phyloP scores from a whole-genome alignment of 2,113 vertebrate species.

The Peromyscus polionotus region DNA sequence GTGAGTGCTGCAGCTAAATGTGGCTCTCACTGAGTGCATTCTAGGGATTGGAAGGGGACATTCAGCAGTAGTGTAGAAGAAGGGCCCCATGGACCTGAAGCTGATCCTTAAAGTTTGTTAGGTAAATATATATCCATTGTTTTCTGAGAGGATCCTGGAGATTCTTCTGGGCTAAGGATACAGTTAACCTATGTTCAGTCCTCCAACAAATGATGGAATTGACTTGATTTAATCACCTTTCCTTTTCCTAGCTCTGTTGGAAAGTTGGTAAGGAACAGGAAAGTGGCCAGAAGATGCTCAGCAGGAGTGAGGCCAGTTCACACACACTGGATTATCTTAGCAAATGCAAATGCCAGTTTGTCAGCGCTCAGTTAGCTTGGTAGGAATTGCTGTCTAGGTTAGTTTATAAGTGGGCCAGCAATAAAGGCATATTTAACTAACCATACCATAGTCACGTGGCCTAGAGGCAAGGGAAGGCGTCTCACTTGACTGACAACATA shows the following conservation, averaged over 20 bases:
- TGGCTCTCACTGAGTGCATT: constrained; percentile 38
- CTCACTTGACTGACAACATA: not conserved
- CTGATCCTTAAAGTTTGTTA: constrained; percentile 31
- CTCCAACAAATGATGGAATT: constrained; percentile 53
- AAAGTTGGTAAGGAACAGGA: constrained; percentile 66
- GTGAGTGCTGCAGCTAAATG: constrained; percentile 18
- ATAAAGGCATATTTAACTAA: constrained; percentile 62
- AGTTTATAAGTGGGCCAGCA: constrained; percentile 4
- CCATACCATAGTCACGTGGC: constrained; percentile 27
- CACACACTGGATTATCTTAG: constrained; percentile 55
- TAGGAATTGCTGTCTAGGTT: constrained; percentile 9
- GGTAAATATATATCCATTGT: constrained; percentile 19
- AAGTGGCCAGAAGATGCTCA: constrained; percentile 61
- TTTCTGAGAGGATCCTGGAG: constrained; percentile 43
- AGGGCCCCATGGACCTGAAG: not conserved
- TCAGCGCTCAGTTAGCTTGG: constrained; percentile 43
- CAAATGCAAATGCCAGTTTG: not conserved
- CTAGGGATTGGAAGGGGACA: constrained; percentile 11
- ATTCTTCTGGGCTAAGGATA: constrained; percentile 54
- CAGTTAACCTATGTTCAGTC: constrained; percentile 58
- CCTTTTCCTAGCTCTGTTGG: constrained; percentile 38
- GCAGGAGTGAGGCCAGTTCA: constrained; percentile 54
- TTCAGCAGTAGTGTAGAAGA: not conserved
- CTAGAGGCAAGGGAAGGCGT: constrained; percentile 33
- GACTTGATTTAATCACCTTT: constrained; percentile 55